phyloP scores from a whole-genome alignment of 1,140 invertebrate species.

The Leptoteleia sp. region DNA sequence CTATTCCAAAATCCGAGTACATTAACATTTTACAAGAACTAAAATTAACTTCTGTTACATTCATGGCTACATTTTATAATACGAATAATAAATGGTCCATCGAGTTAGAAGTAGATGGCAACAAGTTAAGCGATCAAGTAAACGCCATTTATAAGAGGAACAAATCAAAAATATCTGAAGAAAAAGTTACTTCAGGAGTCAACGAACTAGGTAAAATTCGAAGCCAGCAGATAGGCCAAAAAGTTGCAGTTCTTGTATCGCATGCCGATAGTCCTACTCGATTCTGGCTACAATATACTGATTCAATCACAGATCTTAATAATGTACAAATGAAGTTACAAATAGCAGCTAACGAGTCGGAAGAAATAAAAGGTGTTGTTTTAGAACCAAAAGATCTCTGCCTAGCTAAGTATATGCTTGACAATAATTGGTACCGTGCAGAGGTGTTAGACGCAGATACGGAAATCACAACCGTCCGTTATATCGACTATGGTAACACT shows the following conservation, averaged over 20 bases:
- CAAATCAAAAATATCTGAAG: no score
- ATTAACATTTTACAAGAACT: slow-evolving; percentile 5
- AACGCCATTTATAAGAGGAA: not conserved
- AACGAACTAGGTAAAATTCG: no score
- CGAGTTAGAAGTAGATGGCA: slow-evolving; percentile 66
- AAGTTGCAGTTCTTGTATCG: slow-evolving; percentile 48
- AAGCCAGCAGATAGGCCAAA: no score
- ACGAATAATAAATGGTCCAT: slow-evolving; percentile 73
- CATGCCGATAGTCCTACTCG: slow-evolving; percentile 73
- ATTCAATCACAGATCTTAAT: slow-evolving; percentile 56
- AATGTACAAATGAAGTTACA: slow-evolving; percentile 83
- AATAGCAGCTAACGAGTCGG: slow-evolving; percentile 78
- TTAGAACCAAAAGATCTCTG: slow-evolving; percentile 85
- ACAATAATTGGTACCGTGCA: slow-evolving; percentile 90
- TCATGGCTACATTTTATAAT: slow-evolving; percentile 72
- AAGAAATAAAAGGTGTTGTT: slow-evolving; percentile 78
- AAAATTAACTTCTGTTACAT: slow-evolving; percentile 49
- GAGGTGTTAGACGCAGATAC: slow-evolving; percentile 87
- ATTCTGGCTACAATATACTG: slow-evolving; percentile 72
- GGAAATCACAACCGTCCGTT: slow-evolving; percentile 87
- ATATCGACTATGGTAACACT: slow-evolving; percentile 92
- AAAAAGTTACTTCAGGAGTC: not conserved
- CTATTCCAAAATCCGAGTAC: not conserved
- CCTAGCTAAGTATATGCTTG: slow-evolving; percentile 87
- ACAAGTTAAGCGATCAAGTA: slow-evolving; percentile 68